Conservation (phyloP, 1,140 invertebrate species). For the Panagrolaimus sp. region DNA sequence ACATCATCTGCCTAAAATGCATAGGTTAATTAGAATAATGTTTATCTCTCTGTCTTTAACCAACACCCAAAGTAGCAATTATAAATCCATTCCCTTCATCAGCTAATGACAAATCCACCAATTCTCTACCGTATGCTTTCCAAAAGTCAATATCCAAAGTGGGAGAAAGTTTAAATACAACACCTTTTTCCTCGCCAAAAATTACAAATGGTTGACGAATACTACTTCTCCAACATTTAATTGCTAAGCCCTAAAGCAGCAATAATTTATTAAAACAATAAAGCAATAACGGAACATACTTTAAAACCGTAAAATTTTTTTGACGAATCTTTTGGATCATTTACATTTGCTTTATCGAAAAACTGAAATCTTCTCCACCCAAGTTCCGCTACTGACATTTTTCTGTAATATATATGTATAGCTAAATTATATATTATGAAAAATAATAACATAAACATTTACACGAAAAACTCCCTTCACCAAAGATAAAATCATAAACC, state of each 20-base stretch:
- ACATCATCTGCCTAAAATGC: conserved; percentile 47
- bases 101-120: conserved; percentile 32
- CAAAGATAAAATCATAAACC: too few relatives aligned
- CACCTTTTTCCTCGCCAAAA: conserved; percentile 44
- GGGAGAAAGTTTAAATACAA: conserved; percentile 30
- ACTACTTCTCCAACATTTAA: conserved; percentile 13
- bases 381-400: conserved; percentile 40
- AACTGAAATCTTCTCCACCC: conserved; percentile 53
- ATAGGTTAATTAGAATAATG: conserved; percentile 18
- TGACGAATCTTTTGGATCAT: conserved; percentile 33
- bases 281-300: conserved; percentile 23
- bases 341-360: conserved; percentile 38
- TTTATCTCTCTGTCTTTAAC: conserved; percentile 9
- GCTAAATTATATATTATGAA: too few relatives aligned
- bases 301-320: conserved; percentile 42
- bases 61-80: conserved; percentile 47
- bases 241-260: neutral
- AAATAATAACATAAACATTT: conserved; percentile 8
- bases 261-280: neutral
- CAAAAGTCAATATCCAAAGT: conserved; percentile 34
- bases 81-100: conserved; percentile 13
- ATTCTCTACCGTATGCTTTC: conserved; percentile 40
- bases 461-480: too few relatives aligned
- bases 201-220: conserved; percentile 30
- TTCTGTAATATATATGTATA: too few relatives aligned